These are phyloP conservation scores for Corella eumyota DNA, from an alignment of 23 tunicate genomes.

Conservation along the genomic window DNA sequence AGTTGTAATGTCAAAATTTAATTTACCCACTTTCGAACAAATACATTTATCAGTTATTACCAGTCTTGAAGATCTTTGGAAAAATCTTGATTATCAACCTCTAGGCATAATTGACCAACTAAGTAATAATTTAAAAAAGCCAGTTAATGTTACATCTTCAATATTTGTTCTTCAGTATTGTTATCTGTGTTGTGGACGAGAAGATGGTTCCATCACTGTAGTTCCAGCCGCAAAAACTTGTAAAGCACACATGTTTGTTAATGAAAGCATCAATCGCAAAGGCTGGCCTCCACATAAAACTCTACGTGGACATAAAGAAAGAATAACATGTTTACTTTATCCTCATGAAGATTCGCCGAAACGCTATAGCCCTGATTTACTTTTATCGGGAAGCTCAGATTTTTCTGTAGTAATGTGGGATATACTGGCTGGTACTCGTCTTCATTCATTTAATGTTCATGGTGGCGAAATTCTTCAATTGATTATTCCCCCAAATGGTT, in stretches of 20 bases:
- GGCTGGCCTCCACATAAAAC: conserved; percentile 52
- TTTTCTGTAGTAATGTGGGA: conserved; percentile 88
- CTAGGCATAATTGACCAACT: conserved; percentile 70
- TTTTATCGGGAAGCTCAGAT: conserved; percentile 86
- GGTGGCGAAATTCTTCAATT: conserved; percentile 61
- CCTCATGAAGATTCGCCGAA: conserved; percentile 65
- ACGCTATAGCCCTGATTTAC: conserved; percentile 43
- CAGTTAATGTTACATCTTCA: conserved; percentile 32
- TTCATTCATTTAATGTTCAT: conserved; percentile 67
- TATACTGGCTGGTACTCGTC: conserved; percentile 35
- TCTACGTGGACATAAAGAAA: conserved; percentile 54
- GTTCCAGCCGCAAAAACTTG: conserved; percentile 86
- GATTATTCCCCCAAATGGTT: conserved; percentile 67
- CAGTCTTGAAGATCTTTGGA: conserved; percentile 44
- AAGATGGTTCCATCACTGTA: conserved; percentile 76
- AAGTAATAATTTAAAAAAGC: conserved; percentile 5
- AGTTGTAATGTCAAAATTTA: background rate
- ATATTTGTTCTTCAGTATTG: conserved; percentile 47
- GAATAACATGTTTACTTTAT: conserved; percentile 72
- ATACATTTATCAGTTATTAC: conserved; percentile 3
- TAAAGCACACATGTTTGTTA: conserved; percentile 32
- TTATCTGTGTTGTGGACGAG: conserved; percentile 75
- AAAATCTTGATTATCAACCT: conserved; percentile 35
- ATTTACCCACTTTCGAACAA: background rate
- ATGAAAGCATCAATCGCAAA: conserved; percentile 15